Evolutionary conservation across 2,888 invertebrate species (phyloP).

Genomic region (Galerucella calmariensis): DNA sequence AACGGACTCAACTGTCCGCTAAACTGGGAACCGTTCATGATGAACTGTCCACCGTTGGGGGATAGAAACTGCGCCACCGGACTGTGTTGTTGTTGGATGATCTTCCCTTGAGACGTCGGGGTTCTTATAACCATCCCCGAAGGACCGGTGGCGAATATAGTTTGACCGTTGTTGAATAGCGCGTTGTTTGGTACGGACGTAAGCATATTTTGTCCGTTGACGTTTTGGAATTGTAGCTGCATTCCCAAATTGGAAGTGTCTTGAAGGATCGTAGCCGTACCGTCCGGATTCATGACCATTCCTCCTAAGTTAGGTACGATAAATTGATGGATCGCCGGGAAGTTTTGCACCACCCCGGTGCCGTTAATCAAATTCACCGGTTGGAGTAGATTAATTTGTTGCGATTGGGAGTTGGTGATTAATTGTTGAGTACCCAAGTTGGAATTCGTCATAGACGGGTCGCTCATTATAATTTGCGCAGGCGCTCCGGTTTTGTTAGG

Average conservation of each 20-base stretch:
- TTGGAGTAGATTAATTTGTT: conserved; percentile 80
- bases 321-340: conserved; percentile 84
- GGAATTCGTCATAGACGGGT: conserved; percentile 69
- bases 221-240: conserved; percentile 83
- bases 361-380: conserved; percentile 84
- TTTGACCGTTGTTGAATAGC: conserved; percentile 73
- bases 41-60: conserved; percentile 78
- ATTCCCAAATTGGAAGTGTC: conserved; percentile 77
- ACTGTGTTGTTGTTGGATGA: conserved; percentile 72
- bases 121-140: conserved; percentile 84
- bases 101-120: conserved; percentile 78
- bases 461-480: conserved; percentile 82
- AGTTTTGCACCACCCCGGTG: conserved; percentile 77
- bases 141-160: conserved; percentile 74
- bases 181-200: conserved; percentile 77
- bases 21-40: conserved; percentile 78
- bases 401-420: conserved; percentile 69
- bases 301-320: conserved; percentile 83
- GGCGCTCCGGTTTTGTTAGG: conserved; percentile 80
- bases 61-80: conserved; percentile 79
- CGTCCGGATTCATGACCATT: conserved; percentile 85
- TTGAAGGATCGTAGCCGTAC: conserved; percentile 76
- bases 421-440: conserved; percentile 75
- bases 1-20: conserved; percentile 84
- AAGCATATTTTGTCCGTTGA: conserved; percentile 80